These are phyloP conservation scores for Otolemur crassicaudatus DNA, from an alignment of 2,797 vertebrate species.

Conservation along the genomic window DNA sequence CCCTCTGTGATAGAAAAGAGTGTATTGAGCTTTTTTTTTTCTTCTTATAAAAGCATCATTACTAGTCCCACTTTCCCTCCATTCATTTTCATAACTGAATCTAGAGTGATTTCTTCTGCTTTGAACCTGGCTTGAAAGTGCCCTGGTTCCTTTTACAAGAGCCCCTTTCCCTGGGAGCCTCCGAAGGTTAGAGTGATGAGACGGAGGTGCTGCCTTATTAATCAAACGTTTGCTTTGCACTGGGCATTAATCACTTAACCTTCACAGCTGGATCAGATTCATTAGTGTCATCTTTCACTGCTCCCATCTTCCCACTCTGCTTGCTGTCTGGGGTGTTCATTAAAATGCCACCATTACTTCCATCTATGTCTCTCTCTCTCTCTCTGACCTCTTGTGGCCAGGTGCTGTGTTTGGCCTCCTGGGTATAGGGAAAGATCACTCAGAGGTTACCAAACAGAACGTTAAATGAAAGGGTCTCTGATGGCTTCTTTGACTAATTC, in stretches of 20 bases:
- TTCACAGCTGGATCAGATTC: conserved; percentile 47
- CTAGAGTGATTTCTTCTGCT: conserved; percentile 43
- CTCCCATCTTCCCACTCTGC: not conserved
- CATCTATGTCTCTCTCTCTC: not conserved
- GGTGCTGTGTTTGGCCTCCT: conserved; percentile 8
- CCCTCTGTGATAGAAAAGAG: conserved; percentile 67
- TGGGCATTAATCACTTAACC: conserved; percentile 58
- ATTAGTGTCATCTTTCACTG: conserved; percentile 45
- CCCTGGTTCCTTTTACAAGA: not conserved
- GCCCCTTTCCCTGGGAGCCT: not conserved
- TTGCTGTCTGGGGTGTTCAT: conserved; percentile 34
- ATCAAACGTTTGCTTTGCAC: not conserved
- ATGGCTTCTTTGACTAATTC: conserved; percentile 9
- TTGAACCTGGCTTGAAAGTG: conserved; percentile 34
- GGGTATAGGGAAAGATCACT: not conserved
- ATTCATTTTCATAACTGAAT: conserved; percentile 38
- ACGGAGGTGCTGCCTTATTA: conserved; percentile 11
- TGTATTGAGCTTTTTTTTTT: not conserved
- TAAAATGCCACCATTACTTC: conserved; percentile 49
- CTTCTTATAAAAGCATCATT: conserved; percentile 1
- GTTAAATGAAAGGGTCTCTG: conserved; percentile 29
- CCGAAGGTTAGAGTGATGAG: not conserved
- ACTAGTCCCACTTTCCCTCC: not conserved
- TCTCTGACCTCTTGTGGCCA: conserved; percentile 52
- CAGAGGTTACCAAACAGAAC: not conserved